A percentile compares a stretch with the other conserved stretches of the same genome.
Conservation (phyloP, 2,797 vertebrate genomes). For the Melanogrammus aeglefinus region DNA sequence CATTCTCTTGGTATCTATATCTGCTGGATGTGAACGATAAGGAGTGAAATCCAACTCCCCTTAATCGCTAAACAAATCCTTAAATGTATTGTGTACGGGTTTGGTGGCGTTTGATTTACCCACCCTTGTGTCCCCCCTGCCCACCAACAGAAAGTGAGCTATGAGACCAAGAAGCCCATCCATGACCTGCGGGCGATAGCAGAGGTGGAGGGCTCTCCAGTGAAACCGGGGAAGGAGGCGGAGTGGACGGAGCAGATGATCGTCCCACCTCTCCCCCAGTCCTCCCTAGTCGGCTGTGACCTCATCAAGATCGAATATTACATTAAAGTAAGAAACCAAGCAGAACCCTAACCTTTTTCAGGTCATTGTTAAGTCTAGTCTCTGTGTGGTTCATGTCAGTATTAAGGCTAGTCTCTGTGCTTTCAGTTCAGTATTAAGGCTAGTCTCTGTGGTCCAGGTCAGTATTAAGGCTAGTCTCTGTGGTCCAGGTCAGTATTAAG, state of each 20-base stretch:
- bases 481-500: constrained; percentile 79
- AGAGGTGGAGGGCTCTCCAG: constrained; percentile 83
- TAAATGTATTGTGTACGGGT: background rate
- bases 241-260: constrained; percentile 95
- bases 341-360: constrained; percentile 13
- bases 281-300: constrained; percentile 82
- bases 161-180: constrained; percentile 86
- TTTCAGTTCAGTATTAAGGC: constrained; percentile 81
- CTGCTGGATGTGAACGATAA: background rate
- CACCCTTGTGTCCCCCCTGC: constrained; percentile 3
- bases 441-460: constrained; percentile 52
- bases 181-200: constrained; percentile 82
- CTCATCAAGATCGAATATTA: constrained; percentile 92
- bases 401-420: constrained; percentile 64
- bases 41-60: background rate
- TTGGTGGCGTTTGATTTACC: constrained; percentile 16
- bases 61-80: background rate
- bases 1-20: background rate
- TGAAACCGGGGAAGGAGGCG: constrained; percentile 83
- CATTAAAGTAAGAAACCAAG: constrained; percentile 77
- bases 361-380: constrained; percentile 80
- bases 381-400: constrained; percentile 61
- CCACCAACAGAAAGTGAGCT: constrained; percentile 85
- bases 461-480: background rate
- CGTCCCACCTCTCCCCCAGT: constrained; percentile 89